These are phyloP conservation scores for Dipodomys spectabilis DNA, from an alignment of 2,113 vertebrate species.

Conservation along the genomic window DNA sequence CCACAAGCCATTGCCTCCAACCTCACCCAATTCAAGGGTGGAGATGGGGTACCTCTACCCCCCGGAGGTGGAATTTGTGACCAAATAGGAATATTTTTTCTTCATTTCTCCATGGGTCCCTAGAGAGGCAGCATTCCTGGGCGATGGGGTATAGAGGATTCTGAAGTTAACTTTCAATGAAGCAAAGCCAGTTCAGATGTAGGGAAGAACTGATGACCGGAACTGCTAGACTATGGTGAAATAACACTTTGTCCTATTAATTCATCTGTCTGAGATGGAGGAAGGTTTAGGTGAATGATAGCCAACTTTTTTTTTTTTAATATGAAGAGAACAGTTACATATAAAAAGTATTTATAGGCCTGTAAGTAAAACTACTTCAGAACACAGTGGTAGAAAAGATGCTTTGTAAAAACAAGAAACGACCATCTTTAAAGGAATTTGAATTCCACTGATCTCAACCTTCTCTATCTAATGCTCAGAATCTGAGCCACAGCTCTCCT, in stretches of 20 bases:
- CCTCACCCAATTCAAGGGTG: background rate
- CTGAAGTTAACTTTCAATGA: conserved; percentile 10
- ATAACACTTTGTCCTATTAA: background rate
- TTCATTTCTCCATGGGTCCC: background rate
- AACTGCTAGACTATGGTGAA: background rate
- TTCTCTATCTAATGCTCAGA: background rate
- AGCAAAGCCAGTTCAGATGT: background rate
- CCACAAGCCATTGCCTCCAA: background rate
- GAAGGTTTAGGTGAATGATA: background rate
- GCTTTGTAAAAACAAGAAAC: background rate
- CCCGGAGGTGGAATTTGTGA: background rate
- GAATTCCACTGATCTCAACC: background rate
- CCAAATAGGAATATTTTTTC: conserved; percentile 12
- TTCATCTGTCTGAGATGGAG: background rate
- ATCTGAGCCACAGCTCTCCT: background rate
- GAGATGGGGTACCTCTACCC: background rate
- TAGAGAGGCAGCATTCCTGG: background rate
- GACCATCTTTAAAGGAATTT: background rate
- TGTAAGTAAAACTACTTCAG: background rate
- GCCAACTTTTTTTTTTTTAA: background rate
- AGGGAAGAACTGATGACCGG: background rate
- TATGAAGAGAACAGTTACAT: conserved; percentile 13
- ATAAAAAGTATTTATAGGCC: background rate
- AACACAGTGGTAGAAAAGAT: background rate
- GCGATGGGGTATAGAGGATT: background rate